A percentile compares a stretch with the other conserved stretches of the same genome.
Conservation (phyloP, 2,797 vertebrate species). For the Liparis tanakae region DNA sequence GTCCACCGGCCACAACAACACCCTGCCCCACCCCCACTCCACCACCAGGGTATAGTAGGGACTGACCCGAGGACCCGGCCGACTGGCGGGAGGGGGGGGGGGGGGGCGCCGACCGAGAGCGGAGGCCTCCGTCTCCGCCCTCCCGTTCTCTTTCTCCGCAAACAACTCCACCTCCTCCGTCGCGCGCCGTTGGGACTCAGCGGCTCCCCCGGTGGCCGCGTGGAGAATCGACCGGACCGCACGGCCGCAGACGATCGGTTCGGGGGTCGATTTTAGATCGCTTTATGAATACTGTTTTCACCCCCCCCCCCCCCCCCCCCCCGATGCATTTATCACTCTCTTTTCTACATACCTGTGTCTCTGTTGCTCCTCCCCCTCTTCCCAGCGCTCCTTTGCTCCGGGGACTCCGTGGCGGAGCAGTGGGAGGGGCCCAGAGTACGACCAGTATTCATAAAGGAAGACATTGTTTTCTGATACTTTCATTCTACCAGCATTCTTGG, state of each 20-base stretch:
- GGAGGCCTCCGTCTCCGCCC: conserved; percentile 54
- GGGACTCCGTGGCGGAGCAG: conserved; percentile 46
- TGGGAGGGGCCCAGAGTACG: conserved; percentile 39
- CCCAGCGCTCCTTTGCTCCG: conserved; percentile 40
- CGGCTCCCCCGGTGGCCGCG: conserved; percentile 57
- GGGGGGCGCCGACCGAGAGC: conserved; percentile 41
- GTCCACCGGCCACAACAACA: conserved; percentile 92
- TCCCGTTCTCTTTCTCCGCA: conserved; percentile 64
- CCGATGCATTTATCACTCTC: conserved; percentile 55
- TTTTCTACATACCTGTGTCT: conserved; percentile 69
- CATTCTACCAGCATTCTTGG: conserved; percentile 83
- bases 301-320: conserved; percentile 29
- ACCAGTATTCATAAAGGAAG: conserved; percentile 58
- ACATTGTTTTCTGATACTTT: conserved; percentile 69
- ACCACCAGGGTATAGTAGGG: conserved; percentile 94
- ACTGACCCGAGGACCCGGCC: conserved; percentile 56
- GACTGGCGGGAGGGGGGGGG: too few relatives aligned
- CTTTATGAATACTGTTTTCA: conserved; percentile 62
- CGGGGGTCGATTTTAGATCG: conserved; percentile 49
- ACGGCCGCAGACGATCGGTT: conserved; percentile 53
- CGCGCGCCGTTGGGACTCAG: too few relatives aligned
- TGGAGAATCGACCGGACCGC: conserved; percentile 65
- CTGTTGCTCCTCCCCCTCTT: conserved; percentile 34
- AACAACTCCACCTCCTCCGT: conserved; percentile 61
- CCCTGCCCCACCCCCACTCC: conserved; percentile 93